Conservation (phyloP, 2,888 invertebrate genomes). For the Heliconius sara region DNA sequence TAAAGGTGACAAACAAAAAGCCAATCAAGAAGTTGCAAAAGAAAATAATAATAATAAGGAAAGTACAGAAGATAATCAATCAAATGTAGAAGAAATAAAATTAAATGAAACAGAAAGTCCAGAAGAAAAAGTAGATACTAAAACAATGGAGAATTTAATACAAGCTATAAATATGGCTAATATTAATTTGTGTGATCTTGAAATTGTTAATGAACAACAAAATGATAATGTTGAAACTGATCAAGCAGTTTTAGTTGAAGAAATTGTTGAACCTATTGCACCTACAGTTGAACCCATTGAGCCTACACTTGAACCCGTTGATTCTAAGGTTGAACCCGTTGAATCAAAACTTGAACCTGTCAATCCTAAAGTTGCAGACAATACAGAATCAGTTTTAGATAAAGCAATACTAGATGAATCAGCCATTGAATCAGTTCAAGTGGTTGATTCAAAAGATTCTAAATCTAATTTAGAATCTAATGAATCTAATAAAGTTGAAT, state of each 20-base stretch:
- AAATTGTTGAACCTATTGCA: constrained; percentile 10
- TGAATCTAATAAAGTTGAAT: not conserved
- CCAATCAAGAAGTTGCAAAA: constrained; percentile 51
- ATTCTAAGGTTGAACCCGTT: not conserved
- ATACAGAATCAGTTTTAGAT: constrained; percentile 13
- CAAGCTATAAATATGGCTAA: constrained; percentile 71
- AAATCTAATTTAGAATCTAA: constrained; percentile 8
- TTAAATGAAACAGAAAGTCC: constrained; percentile 47
- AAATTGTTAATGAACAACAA: constrained; percentile 30
- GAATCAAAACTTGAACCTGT: not conserved
- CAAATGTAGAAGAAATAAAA: constrained; percentile 50
- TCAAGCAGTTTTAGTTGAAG: constrained; percentile 54
- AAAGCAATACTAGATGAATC: constrained; percentile 26
- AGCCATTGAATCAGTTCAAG: not conserved
- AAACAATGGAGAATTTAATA: constrained; percentile 67
- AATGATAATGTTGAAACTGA: not conserved
- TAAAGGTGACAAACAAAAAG: constrained; percentile 59
- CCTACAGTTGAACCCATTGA: not conserved
- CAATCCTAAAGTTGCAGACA: not conserved
- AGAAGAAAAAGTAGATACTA: constrained; percentile 62
- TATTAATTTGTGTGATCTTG: constrained; percentile 64
- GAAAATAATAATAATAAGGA: constrained; percentile 39
- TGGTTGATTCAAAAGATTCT: constrained; percentile 6
- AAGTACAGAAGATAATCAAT: constrained; percentile 45
- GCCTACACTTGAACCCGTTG: not conserved